Percentiles rank a stretch among this genome's conserved stretches.
These are phyloP conservation scores for Trypoxylon attenuatum DNA, from an alignment of 2,888 invertebrate species.

Conservation along the genomic window DNA sequence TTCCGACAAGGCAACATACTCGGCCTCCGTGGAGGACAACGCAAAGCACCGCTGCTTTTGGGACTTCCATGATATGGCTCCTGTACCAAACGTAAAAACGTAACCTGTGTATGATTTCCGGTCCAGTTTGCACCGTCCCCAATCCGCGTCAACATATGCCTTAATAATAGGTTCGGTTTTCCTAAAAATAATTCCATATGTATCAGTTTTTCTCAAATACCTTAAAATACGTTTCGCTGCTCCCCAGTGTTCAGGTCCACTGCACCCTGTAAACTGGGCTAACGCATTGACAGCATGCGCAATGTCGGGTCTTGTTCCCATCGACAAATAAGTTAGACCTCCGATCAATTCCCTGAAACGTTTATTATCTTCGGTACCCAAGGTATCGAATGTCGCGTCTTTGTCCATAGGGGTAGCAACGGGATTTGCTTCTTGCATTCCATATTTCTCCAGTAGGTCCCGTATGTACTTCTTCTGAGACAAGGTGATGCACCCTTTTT, in stretches of 20 bases:
- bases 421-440: constrained; percentile 31
- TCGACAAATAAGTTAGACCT: background rate
- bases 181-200: background rate
- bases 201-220: background rate
- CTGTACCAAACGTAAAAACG: background rate
- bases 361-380: background rate
- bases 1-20: background rate
- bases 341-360: background rate
- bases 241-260: background rate
- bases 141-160: background rate
- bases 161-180: background rate
- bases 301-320: constrained; percentile 8
- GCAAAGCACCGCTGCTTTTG: background rate
- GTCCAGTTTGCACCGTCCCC: background rate
- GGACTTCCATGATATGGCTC: background rate
- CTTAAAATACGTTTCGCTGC: background rate
- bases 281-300: background rate
- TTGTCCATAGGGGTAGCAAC: constrained; percentile 27
- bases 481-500: no score
- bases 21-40: background rate
- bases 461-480: constrained; percentile 27
- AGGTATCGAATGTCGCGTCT: constrained; percentile 1
- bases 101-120: background rate
- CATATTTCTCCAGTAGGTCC: constrained; percentile 17
- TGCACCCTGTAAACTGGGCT: background rate